A percentile compares a stretch with the other conserved stretches of the same genome.
These are phyloP conservation scores for Ornithoptera alexandrae DNA, from an alignment of 2,888 invertebrate species.

Conservation along the genomic window DNA sequence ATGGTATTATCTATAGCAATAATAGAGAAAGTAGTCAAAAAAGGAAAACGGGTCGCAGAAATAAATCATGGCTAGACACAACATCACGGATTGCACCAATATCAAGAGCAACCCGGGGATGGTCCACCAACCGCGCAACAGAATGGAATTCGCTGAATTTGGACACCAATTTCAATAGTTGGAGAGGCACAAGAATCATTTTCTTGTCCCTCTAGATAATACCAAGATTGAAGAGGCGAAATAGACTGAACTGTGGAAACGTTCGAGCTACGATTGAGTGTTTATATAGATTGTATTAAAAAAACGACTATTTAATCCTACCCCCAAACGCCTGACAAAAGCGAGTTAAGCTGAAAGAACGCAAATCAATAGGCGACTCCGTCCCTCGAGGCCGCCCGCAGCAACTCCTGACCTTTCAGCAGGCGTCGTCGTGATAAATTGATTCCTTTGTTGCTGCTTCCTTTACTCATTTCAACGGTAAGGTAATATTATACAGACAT, in stretches of 20 bases:
- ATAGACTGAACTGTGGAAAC: neutral
- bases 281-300: neutral
- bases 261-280: constrained; percentile 6
- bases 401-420: constrained; percentile 46
- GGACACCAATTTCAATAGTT: no score
- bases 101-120: no score
- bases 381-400: constrained; percentile 30
- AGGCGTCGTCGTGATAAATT: constrained; percentile 54
- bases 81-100: no score
- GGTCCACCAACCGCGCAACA: no score
- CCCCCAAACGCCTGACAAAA: constrained; percentile 19
- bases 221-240: no score
- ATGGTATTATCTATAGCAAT: no score
- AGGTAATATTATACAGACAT: constrained; percentile 3
- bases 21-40: no score
- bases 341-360: constrained; percentile 32
- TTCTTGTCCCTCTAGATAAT: no score
- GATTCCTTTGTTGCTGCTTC: constrained; percentile 48
- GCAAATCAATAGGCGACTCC: constrained; percentile 34
- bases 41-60: no score
- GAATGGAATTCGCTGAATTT: no score
- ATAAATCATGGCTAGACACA: no score
- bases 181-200: no score
- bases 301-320: constrained; percentile 24
- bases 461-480: constrained; percentile 25